Evolutionary conservation across 2,113 vertebrate species (phyloP), one percentile per base, ranked within the genome.

Genomic region (Anguilla japonica): DNA sequence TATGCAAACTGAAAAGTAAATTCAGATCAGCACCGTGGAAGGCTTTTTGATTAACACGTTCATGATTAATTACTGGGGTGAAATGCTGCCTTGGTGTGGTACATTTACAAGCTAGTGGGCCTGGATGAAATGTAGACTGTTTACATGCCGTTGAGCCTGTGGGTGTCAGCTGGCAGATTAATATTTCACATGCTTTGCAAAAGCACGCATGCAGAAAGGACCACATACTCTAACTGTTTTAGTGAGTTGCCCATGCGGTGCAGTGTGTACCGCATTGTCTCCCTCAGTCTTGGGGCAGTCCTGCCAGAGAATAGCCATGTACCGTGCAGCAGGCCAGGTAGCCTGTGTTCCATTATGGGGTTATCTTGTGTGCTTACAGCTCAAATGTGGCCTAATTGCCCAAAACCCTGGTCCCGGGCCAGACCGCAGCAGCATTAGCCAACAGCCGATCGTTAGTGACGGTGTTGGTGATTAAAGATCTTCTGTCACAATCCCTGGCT

Each of bases 391-490:
- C 82, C 46, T 85, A 85, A 79, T 60, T 84, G 39, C 39, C 84
- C 67, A 83, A 71, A 78, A 18, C n/a, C 60, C 46, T 75, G 56
- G 53, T 43, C 40, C 60, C 16, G 46, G 67, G 29, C 50, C 46
- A 57, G 63, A 40, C 82, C 84, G 71, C 84, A 78, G n/a, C 26
- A 15, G 41, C 20, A n/a, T 78, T 56, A 75, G 41, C 81, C 83
- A 67, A 29, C 43, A 57, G 71, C 82, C 75, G 20, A 50, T 0
- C 78, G 84, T 46, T 84, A 87, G 41, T 20, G 40, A 83, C 79
- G 39, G 39, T 53, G 87, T 87, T 40, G 87, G 89, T 75, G 41
- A 87, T 88, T 82, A 79, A 82, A 88, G 26, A 1, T 90, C 53
- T 84, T 80, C 79, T 83, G 63, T 86, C 81, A 85, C 53, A 43